Base-by-base conservation (phyloP, 2,797 vertebrate genomes). In the Lophotriccus pileatus region DNA sequence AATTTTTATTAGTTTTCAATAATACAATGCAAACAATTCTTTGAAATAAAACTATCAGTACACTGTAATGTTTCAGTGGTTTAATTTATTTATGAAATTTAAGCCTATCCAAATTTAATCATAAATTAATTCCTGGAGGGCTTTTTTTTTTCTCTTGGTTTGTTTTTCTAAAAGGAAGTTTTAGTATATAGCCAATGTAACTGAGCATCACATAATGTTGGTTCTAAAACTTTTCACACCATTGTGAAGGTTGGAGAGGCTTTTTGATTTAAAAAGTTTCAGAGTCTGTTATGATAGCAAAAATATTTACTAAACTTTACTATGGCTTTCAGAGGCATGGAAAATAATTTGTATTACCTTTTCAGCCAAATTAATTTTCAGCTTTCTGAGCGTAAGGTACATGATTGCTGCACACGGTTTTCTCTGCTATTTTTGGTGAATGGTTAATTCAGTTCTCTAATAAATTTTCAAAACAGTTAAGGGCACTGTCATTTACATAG, bases 1-100 rank as follows among this genome's bases (percentile, higher is more conserved):
- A n/a, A 9, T 60, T 87, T 84, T 44, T 36, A 47, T 70, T 92
- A 44, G 49, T 77, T 93, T 93, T 78, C 15, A 64, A 22, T 50
- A 84, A 62, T 34, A 36, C 12, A 47, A 27, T 41, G 32, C 14
- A 70, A 81, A 77, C n/a, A 0, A 5, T n/a, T 63, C 72, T 88
- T 58, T 12, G 14, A 37, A 22, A n/a, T 24, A 66, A 59, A 91
- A 16, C 5, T 23, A 22, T 46, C 3, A 12, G 2, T 53, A 43
- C 2, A 2, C 4, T 56, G 23, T 59, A 44, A 27, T 24, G 7
- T 70, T 91, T 80, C 44, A 53, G 12, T 43, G 17, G 25, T 89
- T 87, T 77, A 21, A 70, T 47, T 17, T 74, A 12, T 63, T 37
- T 60, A 39, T 64, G 37, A 82, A 70, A 66, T 64, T 68, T 43